Evolutionary conservation across 2,113 vertebrate species (phyloP).

Genomic region (Sylvietta virens): DNA sequence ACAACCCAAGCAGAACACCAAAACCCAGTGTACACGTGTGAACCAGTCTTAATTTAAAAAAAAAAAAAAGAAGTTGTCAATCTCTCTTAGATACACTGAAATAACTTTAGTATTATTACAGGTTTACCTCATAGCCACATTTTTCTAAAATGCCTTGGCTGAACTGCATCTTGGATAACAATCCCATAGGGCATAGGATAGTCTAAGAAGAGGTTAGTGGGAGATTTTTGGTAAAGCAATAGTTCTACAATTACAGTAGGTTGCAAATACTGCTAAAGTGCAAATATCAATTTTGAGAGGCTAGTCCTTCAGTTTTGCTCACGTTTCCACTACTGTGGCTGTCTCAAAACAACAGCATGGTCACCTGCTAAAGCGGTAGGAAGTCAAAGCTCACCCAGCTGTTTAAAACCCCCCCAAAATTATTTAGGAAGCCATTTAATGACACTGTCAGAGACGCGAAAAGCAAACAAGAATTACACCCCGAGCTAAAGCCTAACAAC

Average conservation of each 20-base stretch:
- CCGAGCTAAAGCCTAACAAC: background rate
- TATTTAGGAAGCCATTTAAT: background rate
- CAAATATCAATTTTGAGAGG: background rate
- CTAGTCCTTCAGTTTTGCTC: background rate
- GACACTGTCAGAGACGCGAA: background rate
- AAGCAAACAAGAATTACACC: background rate
- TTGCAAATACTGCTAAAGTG: background rate
- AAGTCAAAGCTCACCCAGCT: background rate
- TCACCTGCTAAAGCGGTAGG: background rate
- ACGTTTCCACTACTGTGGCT: background rate
- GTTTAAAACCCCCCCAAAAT: background rate
- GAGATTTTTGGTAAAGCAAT: background rate
- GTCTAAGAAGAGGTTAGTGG: background rate
- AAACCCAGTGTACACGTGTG: fast-evolving
- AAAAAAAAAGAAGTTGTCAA: background rate
- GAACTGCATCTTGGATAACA: background rate
- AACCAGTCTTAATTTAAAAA: background rate
- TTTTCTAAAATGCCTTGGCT: background rate
- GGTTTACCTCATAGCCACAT: background rate
- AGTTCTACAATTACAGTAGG: background rate
- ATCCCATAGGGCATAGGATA: background rate
- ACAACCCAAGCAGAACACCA: background rate
- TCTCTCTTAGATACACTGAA: background rate
- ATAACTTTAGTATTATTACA: background rate
- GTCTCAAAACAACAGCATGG: background rate